A percentile compares a stretch with the other conserved stretches of the same genome.
phyloP scores from a whole-genome alignment of 2,113 vertebrate genomes.

The Caloenas nicobarica region DNA sequence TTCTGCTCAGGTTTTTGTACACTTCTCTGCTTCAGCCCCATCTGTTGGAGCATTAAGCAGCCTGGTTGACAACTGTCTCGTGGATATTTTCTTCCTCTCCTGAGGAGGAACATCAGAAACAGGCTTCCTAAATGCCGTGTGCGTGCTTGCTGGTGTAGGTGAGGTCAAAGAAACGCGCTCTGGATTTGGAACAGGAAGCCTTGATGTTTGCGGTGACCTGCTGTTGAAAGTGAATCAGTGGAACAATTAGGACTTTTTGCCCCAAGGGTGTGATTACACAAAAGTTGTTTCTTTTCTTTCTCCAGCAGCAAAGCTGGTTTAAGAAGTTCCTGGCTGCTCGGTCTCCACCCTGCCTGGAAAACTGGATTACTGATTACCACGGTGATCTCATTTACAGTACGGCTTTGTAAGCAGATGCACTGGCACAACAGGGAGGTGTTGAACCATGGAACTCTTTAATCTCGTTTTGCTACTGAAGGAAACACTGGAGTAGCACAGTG shows the following conservation, averaged over 20 bases:
- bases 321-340: neutral
- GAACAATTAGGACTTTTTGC: constrained; percentile 19
- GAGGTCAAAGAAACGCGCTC: neutral
- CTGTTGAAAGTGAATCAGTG: neutral
- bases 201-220: neutral
- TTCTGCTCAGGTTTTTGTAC: neutral
- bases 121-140: neutral
- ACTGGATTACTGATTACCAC: neutral
- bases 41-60: neutral
- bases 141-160: neutral
- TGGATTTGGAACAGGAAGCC: neutral
- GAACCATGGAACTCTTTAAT: neutral
- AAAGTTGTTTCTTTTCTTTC: neutral
- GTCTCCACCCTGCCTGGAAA: constrained; percentile 39
- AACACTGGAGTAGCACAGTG: neutral
- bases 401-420: rapidly evolving
- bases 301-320: neutral
- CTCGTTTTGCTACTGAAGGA: neutral
- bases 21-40: neutral
- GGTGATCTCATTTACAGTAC: neutral
- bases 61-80: rapidly evolving
- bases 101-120: neutral
- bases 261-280: neutral
- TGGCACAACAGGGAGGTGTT: neutral
- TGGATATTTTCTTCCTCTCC: neutral